phyloP scores from a whole-genome alignment of 1,140 invertebrate genomes.

The Battus philenor region DNA sequence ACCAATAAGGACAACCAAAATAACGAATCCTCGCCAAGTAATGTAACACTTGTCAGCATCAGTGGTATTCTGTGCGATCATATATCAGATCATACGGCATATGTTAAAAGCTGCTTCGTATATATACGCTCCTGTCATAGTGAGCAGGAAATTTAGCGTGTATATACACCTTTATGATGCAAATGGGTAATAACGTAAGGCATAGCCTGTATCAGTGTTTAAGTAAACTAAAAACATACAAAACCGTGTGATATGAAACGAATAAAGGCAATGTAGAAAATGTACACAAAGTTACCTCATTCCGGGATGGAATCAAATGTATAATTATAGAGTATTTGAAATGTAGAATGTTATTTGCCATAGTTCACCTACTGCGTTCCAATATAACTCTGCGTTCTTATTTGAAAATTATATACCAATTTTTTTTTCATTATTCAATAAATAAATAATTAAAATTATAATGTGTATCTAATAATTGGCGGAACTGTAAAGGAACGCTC shows the following conservation, averaged over 20 bases:
- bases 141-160: too few species aligned
- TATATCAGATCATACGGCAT: too few species aligned
- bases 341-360: slow-evolving; percentile 6
- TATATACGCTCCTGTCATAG: too few species aligned
- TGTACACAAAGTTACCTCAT: slow-evolving; percentile 43
- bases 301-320: slow-evolving; percentile 10
- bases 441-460: too few species aligned
- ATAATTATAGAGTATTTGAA: slow-evolving; percentile 6
- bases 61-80: too few species aligned
- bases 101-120: too few species aligned
- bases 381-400: background rate
- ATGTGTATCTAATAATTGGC: too few species aligned
- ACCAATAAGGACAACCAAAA: too few species aligned
- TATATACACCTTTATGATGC: too few species aligned
- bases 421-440: background rate
- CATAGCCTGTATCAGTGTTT: slow-evolving; percentile 10
- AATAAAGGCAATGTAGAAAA: slow-evolving; percentile 33
- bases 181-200: background rate
- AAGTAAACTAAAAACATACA: slow-evolving; percentile 24
- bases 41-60: too few species aligned
- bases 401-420: background rate
- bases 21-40: too few species aligned
- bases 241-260: slow-evolving; percentile 43
- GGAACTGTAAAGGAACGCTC: slow-evolving; percentile 2
- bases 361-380: slow-evolving; percentile 7